Evolutionary conservation across 64 coral and sea anemone species (phyloP), one percentile per base, ranked within the genome.

Genomic region (Exaiptasia diaphana): DNA sequence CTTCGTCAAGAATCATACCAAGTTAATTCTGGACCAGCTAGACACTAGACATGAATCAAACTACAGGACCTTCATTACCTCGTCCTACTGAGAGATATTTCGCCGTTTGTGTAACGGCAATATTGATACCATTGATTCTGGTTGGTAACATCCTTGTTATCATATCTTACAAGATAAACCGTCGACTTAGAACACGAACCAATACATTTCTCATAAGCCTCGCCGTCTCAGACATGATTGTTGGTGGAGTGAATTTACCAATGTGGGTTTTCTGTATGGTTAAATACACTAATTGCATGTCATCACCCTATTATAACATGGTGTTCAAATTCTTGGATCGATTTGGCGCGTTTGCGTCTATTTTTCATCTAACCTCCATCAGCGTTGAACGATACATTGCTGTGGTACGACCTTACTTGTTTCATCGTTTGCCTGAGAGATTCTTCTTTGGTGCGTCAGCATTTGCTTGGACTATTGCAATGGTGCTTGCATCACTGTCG

Each of bases 321-420:
- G 2, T 85, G 32, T 85, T 75, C 21, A 18, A 30, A 1, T 87
- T 37, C 27, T 77, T 75, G 4, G 84, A 87, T 27, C 70, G 77
- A 7, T 87, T 87, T 40, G 71, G 84, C 29, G 84, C 84, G 5
- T 42, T 87, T 34, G 84, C 84, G 25, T 87, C 84, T 0, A 87
- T 77, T 31, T 76, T 87, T 6, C 84, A 87, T 54, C 34, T 87
- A 20, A 87, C 84, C 26, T 24, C 31, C 3, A 70, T 87, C 14
- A 87, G 57, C 25, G 17, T 78, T 9, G 84, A 87, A 25, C 73
- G 84, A 10, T 87, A 70, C 21, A 34, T 87, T 0, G 73, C 84
- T 0, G 78, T 87, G 48, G 67, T 38, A 4, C 71, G 73, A 1
- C 84, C 84, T 3, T 87, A 73, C 41, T 34, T 77, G 37, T 59